Conservation (phyloP, 2,113 vertebrate species). For the Caracal caracal region DNA sequence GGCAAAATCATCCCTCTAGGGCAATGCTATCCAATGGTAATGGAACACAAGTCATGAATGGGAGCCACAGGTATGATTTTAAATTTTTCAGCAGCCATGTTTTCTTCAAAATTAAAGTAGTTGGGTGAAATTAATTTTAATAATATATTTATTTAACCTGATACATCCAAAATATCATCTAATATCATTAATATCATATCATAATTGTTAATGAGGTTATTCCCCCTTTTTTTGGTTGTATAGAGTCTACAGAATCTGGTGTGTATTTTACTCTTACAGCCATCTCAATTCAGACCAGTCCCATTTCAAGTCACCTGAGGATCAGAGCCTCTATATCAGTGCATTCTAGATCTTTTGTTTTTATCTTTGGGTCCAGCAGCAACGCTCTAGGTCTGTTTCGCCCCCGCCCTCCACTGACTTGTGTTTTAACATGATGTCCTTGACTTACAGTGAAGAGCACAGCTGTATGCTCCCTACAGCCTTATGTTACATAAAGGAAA, state of each 20-base stretch:
- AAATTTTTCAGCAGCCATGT: background rate
- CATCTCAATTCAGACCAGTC: background rate
- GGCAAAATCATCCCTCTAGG: background rate
- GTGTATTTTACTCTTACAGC: background rate
- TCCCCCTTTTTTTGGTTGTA: background rate
- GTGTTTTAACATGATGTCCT: conserved; percentile 19
- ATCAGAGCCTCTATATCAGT: background rate
- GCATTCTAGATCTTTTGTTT: background rate
- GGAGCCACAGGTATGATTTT: background rate
- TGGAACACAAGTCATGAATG: background rate
- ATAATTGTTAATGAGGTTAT: background rate
- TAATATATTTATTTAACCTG: background rate
- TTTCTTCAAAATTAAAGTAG: background rate
- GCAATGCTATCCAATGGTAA: background rate
- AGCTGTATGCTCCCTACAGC: background rate
- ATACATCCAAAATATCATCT: background rate
- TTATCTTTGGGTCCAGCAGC: background rate
- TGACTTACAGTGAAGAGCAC: conserved; percentile 33
- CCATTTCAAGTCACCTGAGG: background rate
- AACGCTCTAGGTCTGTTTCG: conserved; percentile 36
- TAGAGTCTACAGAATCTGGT: background rate
- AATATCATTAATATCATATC: background rate
- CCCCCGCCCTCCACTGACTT: background rate
- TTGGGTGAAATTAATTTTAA: background rate
- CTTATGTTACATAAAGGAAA: background rate